phyloP scores from a whole-genome alignment of 1,140 invertebrate genomes.

The Calycopis cecrops region DNA sequence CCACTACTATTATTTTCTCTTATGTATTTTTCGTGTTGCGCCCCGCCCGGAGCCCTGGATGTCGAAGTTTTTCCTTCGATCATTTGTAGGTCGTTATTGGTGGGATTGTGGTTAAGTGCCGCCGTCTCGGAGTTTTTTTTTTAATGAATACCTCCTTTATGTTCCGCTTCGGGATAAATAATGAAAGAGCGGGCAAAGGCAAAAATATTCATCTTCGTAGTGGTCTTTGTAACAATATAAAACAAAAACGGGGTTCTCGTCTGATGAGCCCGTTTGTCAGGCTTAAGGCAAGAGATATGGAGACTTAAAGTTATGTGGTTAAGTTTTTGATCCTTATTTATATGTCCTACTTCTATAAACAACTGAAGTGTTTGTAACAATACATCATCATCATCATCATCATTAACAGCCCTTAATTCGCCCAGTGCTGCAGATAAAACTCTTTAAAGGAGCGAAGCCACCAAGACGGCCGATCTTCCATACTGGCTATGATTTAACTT shows the following conservation, averaged over 20 bases:
- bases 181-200: slow-evolving; percentile 48
- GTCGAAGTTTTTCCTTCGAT: slow-evolving; percentile 56
- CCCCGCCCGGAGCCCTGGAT: slow-evolving; percentile 35
- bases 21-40: slow-evolving; percentile 64
- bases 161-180: slow-evolving; percentile 47
- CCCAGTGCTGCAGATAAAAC: too few species aligned
- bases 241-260: slow-evolving; percentile 15
- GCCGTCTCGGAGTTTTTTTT: slow-evolving; percentile 50
- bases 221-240: slow-evolving; percentile 10
- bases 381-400: too few species aligned
- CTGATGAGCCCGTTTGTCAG: slow-evolving; percentile 26
- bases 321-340: slow-evolving; percentile 24
- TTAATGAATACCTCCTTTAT: slow-evolving; percentile 67
- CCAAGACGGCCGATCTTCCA: too few species aligned
- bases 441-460: too few species aligned
- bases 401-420: too few species aligned
- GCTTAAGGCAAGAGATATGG: slow-evolving; percentile 18
- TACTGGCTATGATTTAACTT: too few species aligned
- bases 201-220: slow-evolving; percentile 33
- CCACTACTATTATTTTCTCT: slow-evolving; percentile 66
- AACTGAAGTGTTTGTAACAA: too few species aligned
- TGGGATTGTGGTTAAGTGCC: slow-evolving; percentile 59
- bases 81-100: slow-evolving; percentile 67
- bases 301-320: slow-evolving; percentile 14
- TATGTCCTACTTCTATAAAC: background rate